phyloP scores from a whole-genome alignment of 2,113 vertebrate species.

The Rhinolophus sinicus region DNA sequence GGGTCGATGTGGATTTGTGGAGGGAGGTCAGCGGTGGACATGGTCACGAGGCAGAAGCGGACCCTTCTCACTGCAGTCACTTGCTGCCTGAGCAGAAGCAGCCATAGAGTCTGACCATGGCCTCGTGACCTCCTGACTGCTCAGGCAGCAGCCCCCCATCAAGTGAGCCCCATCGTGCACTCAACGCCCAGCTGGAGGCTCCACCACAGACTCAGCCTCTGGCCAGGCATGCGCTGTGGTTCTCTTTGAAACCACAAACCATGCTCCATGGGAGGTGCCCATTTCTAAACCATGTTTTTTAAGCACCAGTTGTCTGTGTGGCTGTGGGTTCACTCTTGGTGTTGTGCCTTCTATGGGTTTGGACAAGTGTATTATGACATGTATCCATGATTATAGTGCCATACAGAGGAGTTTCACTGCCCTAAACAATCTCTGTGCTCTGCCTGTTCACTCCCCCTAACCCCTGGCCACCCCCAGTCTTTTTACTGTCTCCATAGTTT shows the following conservation, averaged over 20 bases:
- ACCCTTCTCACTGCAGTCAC: not conserved
- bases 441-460: too few relatives aligned
- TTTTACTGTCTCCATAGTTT: rapidly evolving
- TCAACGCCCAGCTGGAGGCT: not conserved
- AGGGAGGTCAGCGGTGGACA: not conserved
- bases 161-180: not conserved
- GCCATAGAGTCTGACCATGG: not conserved
- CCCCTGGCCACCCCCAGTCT: not conserved
- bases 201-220: not conserved
- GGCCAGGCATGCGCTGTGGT: too few relatives aligned
- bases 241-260: too few relatives aligned
- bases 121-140: not conserved
- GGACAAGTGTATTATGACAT: rapidly evolving
- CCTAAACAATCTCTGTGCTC: not conserved
- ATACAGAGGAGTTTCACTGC: not conserved
- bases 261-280: too few relatives aligned
- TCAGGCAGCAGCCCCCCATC: not conserved
- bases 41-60: too few relatives aligned
- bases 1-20: not conserved
- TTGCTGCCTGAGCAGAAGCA: not conserved
- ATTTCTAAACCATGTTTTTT: too few relatives aligned
- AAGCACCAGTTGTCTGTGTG: too few relatives aligned
- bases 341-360: not conserved
- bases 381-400: rapidly evolving
- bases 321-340: not conserved